A percentile compares a stretch with the other conserved stretches of the same genome.
These are phyloP conservation scores for Bujurquina vittata DNA, from an alignment of 2,113 vertebrate genomes.

Conservation along the genomic window DNA sequence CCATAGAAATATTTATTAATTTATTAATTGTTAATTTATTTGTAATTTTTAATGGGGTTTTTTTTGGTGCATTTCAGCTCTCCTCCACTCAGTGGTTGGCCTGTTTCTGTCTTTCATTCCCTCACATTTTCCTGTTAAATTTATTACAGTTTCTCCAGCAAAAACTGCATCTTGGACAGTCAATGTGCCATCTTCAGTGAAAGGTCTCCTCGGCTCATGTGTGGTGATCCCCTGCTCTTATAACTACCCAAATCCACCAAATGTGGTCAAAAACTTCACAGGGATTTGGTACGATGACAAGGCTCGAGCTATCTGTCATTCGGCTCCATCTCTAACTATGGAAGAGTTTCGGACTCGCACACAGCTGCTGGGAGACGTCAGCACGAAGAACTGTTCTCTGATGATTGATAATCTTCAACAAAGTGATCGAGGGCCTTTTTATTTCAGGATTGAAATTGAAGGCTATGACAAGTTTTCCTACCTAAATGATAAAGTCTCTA, in stretches of 20 bases:
- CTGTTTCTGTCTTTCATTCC: neutral
- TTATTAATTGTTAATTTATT: too few species aligned
- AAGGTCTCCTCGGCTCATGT: constrained; percentile 72
- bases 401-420: constrained; percentile 63
- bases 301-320: neutral
- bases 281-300: constrained; percentile 59
- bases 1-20: too few species aligned
- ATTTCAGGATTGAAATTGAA: constrained; percentile 73
- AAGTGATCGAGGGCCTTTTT: constrained; percentile 55
- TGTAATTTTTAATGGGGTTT: too few species aligned
- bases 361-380: constrained; percentile 61
- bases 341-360: neutral
- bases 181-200: constrained; percentile 44
- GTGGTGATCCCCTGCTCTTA: constrained; percentile 76
- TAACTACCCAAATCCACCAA: constrained; percentile 45
- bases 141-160: constrained; percentile 37
- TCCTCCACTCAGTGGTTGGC: too few species aligned
- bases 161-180: constrained; percentile 59
- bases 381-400: constrained; percentile 68
- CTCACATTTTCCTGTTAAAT: neutral
- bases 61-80: too few species aligned
- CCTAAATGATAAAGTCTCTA: neutral
- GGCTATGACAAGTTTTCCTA: constrained; percentile 43
- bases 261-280: neutral
- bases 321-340: neutral